These are phyloP conservation scores for Aphaenogaster ashmeadi DNA, from an alignment of 1,140 invertebrate genomes.

Conservation along the genomic window DNA sequence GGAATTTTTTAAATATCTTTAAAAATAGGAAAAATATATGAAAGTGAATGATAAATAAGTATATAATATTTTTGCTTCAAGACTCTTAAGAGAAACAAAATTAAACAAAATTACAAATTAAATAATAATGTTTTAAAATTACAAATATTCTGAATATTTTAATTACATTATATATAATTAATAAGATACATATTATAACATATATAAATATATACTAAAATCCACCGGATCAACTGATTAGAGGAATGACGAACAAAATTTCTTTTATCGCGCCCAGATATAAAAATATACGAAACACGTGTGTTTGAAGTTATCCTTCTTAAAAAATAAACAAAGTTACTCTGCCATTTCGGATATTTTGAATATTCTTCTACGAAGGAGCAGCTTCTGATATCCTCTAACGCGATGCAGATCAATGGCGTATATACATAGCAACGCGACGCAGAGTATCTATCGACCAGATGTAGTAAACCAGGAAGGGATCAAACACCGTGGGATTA, in stretches of 20 bases:
- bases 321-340: not conserved
- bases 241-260: not conserved
- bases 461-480: conserved; percentile 8
- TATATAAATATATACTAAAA: conserved; percentile 11
- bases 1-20: not conserved
- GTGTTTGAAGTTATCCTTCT: not conserved
- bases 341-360: not conserved
- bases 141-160: not conserved
- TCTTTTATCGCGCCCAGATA: not conserved
- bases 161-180: not conserved
- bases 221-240: not conserved
- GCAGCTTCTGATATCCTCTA: not conserved
- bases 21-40: not conserved
- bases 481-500: conserved; percentile 42
- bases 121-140: no score
- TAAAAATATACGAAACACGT: not conserved
- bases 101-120: not conserved
- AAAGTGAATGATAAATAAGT: not conserved
- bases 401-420: not conserved
- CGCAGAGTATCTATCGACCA: not conserved
- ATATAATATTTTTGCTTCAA: not conserved
- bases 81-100: not conserved
- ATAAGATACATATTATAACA: not conserved
- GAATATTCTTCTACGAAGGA: not conserved
- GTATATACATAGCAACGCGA: conserved; percentile 4